Evolutionary conservation across 1,140 invertebrate species (phyloP).

Genomic region (Bathynomus jamesi): DNA sequence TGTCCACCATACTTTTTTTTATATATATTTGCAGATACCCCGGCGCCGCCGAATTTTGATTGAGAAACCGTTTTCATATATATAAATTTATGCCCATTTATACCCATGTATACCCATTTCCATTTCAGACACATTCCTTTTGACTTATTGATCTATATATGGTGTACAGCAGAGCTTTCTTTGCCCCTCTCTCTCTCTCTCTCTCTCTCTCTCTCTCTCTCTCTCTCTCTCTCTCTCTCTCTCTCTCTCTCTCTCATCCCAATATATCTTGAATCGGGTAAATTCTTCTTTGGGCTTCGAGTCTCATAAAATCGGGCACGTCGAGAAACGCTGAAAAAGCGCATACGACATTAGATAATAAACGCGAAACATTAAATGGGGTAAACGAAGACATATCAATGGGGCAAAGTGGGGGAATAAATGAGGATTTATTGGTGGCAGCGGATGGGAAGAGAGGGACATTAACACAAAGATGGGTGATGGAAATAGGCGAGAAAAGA

Average conservation of each 20-base stretch:
- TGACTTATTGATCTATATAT: too few species aligned
- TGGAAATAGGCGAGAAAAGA: not conserved
- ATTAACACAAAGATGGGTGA: not conserved
- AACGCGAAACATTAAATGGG: not conserved
- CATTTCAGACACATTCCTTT: too few species aligned
- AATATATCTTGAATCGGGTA: not conserved
- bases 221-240: not conserved
- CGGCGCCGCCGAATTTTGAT: too few species aligned
- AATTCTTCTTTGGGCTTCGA: not conserved
- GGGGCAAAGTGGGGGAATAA: not conserved
- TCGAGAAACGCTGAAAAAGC: not conserved
- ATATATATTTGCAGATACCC: too few species aligned
- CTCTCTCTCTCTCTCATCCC: not conserved
- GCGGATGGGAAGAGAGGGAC: not conserved
- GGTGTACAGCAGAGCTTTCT: too few species aligned
- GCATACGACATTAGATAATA: not conserved
- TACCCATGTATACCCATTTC: too few species aligned
- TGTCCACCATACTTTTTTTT: too few species aligned
- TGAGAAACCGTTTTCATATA: too few species aligned
- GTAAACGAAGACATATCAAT: not conserved
- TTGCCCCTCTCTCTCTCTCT: not conserved
- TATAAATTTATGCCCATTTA: too few species aligned
- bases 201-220: not conserved
- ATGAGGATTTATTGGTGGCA: conserved; percentile 8
- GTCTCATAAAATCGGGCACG: not conserved